Percentiles rank a stretch among this genome's conserved stretches.
phyloP scores from a whole-genome alignment of 2,797 vertebrate species.

The Kryptopterus vitreolus region DNA sequence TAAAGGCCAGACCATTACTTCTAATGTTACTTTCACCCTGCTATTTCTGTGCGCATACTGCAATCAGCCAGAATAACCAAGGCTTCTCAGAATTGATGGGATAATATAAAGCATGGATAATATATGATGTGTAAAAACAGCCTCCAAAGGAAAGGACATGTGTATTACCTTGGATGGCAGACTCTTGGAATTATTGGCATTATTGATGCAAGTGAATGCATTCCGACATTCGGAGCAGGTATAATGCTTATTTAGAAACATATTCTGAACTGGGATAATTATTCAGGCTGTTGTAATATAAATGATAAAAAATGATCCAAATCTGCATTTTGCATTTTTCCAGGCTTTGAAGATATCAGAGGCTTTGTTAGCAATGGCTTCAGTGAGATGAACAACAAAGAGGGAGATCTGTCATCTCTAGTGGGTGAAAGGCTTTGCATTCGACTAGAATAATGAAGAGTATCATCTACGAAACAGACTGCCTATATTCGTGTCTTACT shows the following conservation, averaged over 20 bases:
- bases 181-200: conserved; percentile 73
- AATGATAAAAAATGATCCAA: conserved; percentile 15
- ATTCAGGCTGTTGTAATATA: conserved; percentile 13
- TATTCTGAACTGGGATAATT: not conserved
- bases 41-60: not conserved
- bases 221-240: conserved; percentile 79
- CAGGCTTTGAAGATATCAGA: conserved; percentile 72
- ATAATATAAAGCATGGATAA: not conserved
- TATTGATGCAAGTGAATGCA: conserved; percentile 79
- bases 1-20: not conserved
- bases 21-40: not conserved
- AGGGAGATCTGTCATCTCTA: conserved; percentile 71
- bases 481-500: not conserved
- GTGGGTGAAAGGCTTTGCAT: conserved; percentile 58
- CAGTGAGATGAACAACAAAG: conserved; percentile 72
- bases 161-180: conserved; percentile 79
- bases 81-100: conserved; percentile 1
- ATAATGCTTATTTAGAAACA: conserved; percentile 29
- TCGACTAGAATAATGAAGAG: conserved; percentile 28
- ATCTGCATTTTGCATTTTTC: conserved; percentile 21
- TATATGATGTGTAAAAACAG: conserved; percentile 60
- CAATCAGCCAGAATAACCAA: not conserved
- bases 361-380: conserved; percentile 77
- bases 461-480: conserved; percentile 13
- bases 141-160: conserved; percentile 64